Conservation (phyloP, 2,888 invertebrate species). For the Noctua fimbriata region DNA sequence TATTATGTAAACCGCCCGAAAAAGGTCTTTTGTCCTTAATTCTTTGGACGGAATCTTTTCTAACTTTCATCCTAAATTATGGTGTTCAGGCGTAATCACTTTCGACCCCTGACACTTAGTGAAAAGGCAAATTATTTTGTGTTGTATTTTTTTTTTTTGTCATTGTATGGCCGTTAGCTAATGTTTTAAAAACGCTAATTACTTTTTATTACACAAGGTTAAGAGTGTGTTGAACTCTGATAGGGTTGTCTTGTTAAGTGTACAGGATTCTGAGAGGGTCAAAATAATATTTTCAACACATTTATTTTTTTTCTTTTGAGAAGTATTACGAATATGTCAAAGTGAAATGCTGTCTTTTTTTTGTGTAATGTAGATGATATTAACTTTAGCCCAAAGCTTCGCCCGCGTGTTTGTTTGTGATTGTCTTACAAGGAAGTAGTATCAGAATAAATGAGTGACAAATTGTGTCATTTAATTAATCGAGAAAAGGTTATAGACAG, state of each 20-base stretch:
- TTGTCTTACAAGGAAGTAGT: too few species aligned
- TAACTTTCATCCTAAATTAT: conserved; percentile 83
- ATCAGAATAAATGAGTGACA: neutral
- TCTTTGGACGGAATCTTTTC: conserved; percentile 85
- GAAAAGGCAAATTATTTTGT: conserved; percentile 72
- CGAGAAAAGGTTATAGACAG: neutral
- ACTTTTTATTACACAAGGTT: conserved; percentile 53
- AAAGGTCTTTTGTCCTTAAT: conserved; percentile 78
- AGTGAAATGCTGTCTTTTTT: neutral
- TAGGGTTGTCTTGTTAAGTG: conserved; percentile 1
- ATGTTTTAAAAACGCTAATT: conserved; percentile 60
- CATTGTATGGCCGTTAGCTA: conserved; percentile 44
- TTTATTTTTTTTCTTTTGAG: neutral
- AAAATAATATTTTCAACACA: neutral
- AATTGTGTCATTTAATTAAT: neutral
- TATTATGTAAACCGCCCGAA: conserved; percentile 80
- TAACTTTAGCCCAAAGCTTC: neutral
- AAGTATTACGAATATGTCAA: neutral
- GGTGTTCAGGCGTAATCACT: conserved; percentile 84
- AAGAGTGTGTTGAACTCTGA: conserved; percentile 24
- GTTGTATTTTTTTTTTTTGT: conserved; percentile 55
- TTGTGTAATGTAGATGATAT: neutral
- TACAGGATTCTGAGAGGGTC: neutral
- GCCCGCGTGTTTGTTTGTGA: neutral
- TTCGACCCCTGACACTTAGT: conserved; percentile 74